Evolutionary conservation across 2,797 vertebrate species (phyloP), one percentile per base, ranked within the genome.

Genomic region (Molossus alvarezi): DNA sequence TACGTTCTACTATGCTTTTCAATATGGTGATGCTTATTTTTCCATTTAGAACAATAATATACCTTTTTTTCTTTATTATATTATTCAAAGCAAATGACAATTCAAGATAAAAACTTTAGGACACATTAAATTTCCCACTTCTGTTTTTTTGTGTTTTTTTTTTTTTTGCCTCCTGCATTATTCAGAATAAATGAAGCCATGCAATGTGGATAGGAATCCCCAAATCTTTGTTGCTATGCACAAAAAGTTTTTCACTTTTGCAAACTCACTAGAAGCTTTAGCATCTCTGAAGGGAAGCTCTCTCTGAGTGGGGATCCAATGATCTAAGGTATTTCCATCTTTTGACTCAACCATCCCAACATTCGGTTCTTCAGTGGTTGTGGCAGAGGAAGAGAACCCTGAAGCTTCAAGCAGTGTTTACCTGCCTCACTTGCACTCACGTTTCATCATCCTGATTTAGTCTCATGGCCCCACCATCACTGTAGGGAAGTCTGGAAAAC

Each of bases 31-130:
- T 85, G 37, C 12, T 93, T 51, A 51, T 91, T 23, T 82, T 92
- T 91, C 29, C 58, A 91, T 94, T 64, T 37, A 73, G 75, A 85
- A 86, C 23, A 37, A 80, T 62, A 80, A 84, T 89, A 51, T 90
- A 60, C 67, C 20, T 1, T 8, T 73, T 77, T 77, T 91, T 27
- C 33, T 79, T 93, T 95, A 69, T 94, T 76, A 73, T 82, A 83
- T 76, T 76, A 91, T 92, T 96, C 67, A 88, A 92, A 93, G 21
- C 6, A 79, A 95, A 75, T 80, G 27, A 3, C n/a, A 94, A 83
- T 37, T n/a, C 21, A 83, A 91, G n/a, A 76, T 55, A 91, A 95
- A 69, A 84, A 18, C 4, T 91, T 95, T 48, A 80, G 71, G 65
- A 92, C 96, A 41, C 10, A 29, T 72, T 80, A 37, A 75, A 41